Percentiles rank a stretch among this genome's conserved stretches.
Conservation (phyloP, 2,797 vertebrate genomes). For the Morelia viridis region DNA sequence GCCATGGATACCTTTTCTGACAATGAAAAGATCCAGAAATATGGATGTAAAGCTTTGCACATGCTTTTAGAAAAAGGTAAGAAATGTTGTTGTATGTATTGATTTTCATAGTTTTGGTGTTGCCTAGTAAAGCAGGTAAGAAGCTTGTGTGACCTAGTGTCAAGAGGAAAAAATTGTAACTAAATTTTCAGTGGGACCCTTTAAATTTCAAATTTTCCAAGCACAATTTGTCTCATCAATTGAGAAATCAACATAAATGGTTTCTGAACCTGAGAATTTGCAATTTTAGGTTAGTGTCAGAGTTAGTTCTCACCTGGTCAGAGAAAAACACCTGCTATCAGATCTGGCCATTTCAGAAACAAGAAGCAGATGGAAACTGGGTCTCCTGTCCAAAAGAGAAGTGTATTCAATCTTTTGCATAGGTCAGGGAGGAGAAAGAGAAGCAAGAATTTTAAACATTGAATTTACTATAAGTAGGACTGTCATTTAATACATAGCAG, state of each 20-base stretch:
- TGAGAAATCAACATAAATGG: not conserved
- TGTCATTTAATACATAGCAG: too few species aligned
- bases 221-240: not conserved
- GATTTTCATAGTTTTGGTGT: not conserved
- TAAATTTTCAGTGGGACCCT: not conserved
- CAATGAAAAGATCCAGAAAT: slow-evolving; percentile 85
- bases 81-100: slow-evolving; percentile 9
- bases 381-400: too few species aligned
- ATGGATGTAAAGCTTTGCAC: slow-evolving; percentile 84
- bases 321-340: too few species aligned
- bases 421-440: too few species aligned
- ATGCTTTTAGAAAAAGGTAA: slow-evolving; percentile 88
- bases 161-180: not conserved
- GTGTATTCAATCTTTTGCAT: too few species aligned
- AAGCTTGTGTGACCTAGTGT: not conserved
- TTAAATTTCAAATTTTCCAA: not conserved
- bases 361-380: too few species aligned
- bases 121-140: not conserved
- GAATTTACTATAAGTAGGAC: too few species aligned
- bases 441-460: too few species aligned
- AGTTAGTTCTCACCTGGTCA: not conserved
- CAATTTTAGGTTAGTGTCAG: too few species aligned
- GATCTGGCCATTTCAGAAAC: too few species aligned
- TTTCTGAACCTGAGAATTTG: too few species aligned
- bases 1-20: slow-evolving; percentile 84